Percentiles rank a stretch among this genome's conserved stretches.
Conservation (phyloP, 2,888 invertebrate genomes). For the Escarpia spicata region DNA sequence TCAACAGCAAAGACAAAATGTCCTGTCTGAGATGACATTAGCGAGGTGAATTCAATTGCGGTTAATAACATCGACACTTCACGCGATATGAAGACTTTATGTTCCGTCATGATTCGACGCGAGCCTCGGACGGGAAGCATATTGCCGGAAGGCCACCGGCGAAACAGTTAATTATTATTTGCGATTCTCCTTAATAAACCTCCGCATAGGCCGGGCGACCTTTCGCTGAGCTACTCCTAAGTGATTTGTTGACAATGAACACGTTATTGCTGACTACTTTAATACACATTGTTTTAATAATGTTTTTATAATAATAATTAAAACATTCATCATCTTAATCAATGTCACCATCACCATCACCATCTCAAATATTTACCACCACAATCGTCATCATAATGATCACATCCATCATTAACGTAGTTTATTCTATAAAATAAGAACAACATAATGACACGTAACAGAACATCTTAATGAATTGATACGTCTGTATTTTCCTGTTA, state of each 20-base stretch:
- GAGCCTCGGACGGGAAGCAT: background rate
- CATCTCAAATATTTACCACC: background rate
- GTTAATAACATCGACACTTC: background rate
- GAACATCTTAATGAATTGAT: background rate
- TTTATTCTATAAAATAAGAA: background rate
- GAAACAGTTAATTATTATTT: background rate
- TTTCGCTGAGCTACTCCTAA: background rate
- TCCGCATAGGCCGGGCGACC: background rate
- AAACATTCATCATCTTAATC: background rate
- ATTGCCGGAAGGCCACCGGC: background rate
- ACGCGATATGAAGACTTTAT: background rate
- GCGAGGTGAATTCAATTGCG: background rate
- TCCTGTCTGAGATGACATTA: background rate
- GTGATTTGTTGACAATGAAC: background rate
- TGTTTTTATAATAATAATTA: background rate
- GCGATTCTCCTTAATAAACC: background rate
- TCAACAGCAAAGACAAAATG: background rate
- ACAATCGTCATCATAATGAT: background rate
- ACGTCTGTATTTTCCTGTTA: background rate
- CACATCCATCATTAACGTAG: background rate
- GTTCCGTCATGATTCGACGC: background rate
- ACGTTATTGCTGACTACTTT: background rate
- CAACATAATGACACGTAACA: background rate
- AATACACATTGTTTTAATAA: background rate
- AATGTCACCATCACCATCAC: background rate